phyloP scores from a whole-genome alignment of 2,113 vertebrate genomes.

The Ciconia stormi region DNA sequence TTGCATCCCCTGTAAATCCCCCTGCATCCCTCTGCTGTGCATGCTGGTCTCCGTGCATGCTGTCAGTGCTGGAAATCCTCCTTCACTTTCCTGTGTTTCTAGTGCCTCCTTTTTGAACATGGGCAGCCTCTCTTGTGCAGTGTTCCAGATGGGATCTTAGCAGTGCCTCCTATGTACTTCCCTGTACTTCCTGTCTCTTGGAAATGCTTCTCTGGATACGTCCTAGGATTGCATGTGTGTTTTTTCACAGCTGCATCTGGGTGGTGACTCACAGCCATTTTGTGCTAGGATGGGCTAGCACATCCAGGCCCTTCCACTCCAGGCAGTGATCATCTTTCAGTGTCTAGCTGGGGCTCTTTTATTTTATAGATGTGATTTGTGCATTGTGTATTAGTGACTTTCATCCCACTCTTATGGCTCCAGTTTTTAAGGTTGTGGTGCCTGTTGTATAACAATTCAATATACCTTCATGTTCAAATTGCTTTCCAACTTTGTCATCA shows the following conservation, averaged over 20 bases:
- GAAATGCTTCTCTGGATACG: background rate
- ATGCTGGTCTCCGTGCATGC: rapidly evolving
- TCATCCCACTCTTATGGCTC: background rate
- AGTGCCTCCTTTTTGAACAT: background rate
- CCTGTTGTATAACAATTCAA: background rate
- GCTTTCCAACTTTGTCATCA: background rate
- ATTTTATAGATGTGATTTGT: background rate
- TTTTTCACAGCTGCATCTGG: background rate
- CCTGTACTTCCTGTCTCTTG: background rate
- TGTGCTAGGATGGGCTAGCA: background rate
- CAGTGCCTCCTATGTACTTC: background rate
- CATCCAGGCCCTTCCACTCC: background rate
- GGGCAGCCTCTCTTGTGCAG: background rate
- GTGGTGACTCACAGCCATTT: background rate
- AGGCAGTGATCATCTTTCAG: background rate
- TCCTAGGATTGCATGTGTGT: background rate
- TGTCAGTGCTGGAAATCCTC: background rate
- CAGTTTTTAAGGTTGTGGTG: background rate
- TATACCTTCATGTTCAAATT: background rate
- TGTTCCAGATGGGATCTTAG: background rate
- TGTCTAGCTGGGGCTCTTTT: background rate
- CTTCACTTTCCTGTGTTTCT: background rate
- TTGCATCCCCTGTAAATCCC: background rate
- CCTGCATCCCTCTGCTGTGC: background rate
- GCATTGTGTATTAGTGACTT: background rate